A percentile compares a stretch with the other conserved stretches of the same genome.
phyloP scores from a whole-genome alignment of 53 echinoderm and acorn worm species.

The Luidia sarsii region DNA sequence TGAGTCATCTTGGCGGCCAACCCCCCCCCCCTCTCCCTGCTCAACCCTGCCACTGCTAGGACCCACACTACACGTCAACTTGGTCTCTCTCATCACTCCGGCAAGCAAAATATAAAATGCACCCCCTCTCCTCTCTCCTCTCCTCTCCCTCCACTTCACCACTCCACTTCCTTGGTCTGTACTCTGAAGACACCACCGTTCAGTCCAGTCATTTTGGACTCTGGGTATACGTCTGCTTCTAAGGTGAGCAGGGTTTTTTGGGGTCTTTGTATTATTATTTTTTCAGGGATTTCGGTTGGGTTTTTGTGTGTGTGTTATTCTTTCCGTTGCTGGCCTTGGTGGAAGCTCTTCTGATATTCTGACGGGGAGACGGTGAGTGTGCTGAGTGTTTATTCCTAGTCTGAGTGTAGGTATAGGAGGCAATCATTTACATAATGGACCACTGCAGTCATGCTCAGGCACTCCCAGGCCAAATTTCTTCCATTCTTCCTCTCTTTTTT shows the following conservation, averaged over 20 bases:
- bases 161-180: conserved; percentile 6
- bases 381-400: conserved; percentile 30
- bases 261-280: too few species aligned
- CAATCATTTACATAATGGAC: conserved; percentile 25
- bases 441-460: too few species aligned
- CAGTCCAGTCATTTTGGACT: conserved; percentile 29
- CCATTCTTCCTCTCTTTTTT: too few species aligned
- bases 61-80: conserved; percentile 19
- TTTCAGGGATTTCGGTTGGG: not conserved
- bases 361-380: conserved; percentile 6
- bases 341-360: conserved; percentile 14
- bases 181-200: conserved; percentile 48
- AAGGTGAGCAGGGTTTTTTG: too few species aligned
- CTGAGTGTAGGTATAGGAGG: not conserved
- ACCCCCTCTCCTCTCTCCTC: too few species aligned
- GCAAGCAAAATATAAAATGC: too few species aligned
- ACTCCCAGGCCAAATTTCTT: too few species aligned
- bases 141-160: conserved; percentile 40
- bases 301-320: not conserved
- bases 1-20: conserved; percentile 21
- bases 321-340: conserved; percentile 1
- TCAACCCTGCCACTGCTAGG: not conserved
- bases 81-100: conserved; percentile 8
- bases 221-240: too few species aligned
- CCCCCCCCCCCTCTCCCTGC: conserved; percentile 7